These are phyloP conservation scores for Apamea monoglypha DNA, from an alignment of 2,888 invertebrate genomes.

Conservation along the genomic window DNA sequence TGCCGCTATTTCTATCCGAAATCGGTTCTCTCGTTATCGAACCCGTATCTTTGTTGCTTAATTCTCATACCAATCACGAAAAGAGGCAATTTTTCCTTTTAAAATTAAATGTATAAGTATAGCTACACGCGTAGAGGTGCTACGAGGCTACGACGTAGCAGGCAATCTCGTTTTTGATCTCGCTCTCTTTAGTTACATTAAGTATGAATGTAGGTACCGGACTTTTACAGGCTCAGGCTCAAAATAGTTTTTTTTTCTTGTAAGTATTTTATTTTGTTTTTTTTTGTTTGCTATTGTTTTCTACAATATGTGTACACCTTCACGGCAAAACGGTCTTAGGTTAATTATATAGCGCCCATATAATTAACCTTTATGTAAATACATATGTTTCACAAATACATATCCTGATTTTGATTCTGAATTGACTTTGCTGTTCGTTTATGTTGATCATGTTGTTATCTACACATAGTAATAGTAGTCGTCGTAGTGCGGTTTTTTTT, in stretches of 20 bases:
- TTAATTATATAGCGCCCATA: too few relatives aligned
- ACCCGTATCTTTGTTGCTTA: not conserved
- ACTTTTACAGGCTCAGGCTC: too few relatives aligned
- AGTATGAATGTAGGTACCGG: too few relatives aligned
- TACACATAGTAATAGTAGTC: not conserved
- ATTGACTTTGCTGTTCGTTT: not conserved
- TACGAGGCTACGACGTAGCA: slow-evolving; percentile 36
- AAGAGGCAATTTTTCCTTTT: not conserved
- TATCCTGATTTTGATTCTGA: too few relatives aligned
- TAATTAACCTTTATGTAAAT: too few relatives aligned
- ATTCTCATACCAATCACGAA: not conserved
- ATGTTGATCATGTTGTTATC: not conserved
- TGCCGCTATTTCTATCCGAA: not conserved
- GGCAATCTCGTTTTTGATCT: not conserved
- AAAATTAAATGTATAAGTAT: not conserved
- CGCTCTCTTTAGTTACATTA: not conserved
- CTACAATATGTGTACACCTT: too few relatives aligned
- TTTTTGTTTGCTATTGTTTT: too few relatives aligned
- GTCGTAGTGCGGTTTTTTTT: too few relatives aligned
- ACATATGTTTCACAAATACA: too few relatives aligned
- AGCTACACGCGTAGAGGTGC: slow-evolving; percentile 10
- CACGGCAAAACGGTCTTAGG: too few relatives aligned
- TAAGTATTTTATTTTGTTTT: too few relatives aligned
- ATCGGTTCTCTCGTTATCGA: not conserved
- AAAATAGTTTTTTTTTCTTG: too few relatives aligned